These are phyloP conservation scores for Solen grandis DNA, from an alignment of 1,140 invertebrate species.

Conservation along the genomic window DNA sequence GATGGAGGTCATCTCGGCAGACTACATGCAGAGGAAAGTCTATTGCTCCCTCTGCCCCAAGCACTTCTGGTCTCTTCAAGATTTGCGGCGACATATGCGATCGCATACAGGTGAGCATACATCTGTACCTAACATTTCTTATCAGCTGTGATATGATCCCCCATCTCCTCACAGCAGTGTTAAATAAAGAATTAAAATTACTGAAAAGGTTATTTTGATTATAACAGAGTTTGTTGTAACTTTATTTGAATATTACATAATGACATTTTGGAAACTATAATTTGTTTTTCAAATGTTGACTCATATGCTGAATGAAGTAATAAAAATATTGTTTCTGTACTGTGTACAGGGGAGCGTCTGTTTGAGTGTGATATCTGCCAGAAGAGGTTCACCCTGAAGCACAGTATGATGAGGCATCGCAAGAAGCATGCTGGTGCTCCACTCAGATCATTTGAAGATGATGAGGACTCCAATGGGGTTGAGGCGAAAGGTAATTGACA, in stretches of 20 bases:
- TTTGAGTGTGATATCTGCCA: constrained; percentile 83
- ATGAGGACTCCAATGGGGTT: constrained; percentile 50
- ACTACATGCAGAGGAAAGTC: constrained; percentile 94
- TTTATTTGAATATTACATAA: too few species aligned
- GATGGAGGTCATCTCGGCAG: constrained; percentile 84
- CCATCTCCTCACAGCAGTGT: too few species aligned
- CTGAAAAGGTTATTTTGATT: too few species aligned
- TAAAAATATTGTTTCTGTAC: too few species aligned
- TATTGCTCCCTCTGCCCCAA: constrained; percentile 89
- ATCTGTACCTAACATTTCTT: too few species aligned
- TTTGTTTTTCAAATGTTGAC: too few species aligned
- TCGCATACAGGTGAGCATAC: constrained; percentile 80
- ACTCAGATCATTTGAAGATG: constrained; percentile 45
- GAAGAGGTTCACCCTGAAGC: constrained; percentile 93
- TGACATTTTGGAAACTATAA: too few species aligned
- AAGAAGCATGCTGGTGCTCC: constrained; percentile 83
- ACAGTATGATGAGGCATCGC: constrained; percentile 94
- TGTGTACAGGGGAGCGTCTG: constrained; percentile 77
- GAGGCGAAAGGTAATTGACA: constrained; percentile 20
- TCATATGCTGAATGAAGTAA: too few species aligned
- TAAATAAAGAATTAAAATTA: too few species aligned
- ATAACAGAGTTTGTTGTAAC: too few species aligned
- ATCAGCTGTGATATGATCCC: too few species aligned
- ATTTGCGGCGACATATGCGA: constrained; percentile 94
- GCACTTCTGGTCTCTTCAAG: constrained; percentile 96